phyloP scores from a whole-genome alignment of 2,113 vertebrate genomes.

The Leiothrix lutea region DNA sequence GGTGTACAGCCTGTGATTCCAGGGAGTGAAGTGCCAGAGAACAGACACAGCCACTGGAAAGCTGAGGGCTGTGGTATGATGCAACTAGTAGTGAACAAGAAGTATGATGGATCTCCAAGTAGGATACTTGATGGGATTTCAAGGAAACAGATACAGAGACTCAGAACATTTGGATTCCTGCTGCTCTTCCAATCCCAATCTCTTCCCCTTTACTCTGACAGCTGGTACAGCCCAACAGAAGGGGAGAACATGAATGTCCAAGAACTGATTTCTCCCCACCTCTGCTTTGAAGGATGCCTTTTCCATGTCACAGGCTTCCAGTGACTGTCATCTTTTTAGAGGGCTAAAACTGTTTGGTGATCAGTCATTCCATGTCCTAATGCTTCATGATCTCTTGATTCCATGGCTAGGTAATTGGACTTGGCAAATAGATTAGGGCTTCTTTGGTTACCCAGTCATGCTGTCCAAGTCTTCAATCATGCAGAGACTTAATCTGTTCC shows the following conservation, averaged over 20 bases:
- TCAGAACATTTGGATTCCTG: not conserved
- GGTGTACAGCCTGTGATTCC: not conserved
- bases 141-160: not conserved
- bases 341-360: not conserved
- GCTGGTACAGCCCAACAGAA: not conserved
- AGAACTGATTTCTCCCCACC: not conserved
- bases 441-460: not conserved
- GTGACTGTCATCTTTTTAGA: not conserved
- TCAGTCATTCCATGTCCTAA: not conserved
- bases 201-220: not conserved
- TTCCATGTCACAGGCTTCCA: not conserved
- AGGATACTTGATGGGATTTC: not conserved
- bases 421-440: conserved; percentile 35
- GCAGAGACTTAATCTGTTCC: conserved; percentile 30
- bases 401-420: conserved; percentile 52
- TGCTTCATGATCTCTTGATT: conserved; percentile 28
- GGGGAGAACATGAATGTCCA: not conserved
- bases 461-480: conserved; percentile 23
- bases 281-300: not conserved
- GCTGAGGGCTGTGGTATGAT: not conserved
- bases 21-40: not conserved
- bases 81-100: not conserved
- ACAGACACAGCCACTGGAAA: not conserved
- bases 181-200: not conserved
- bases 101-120: not conserved